These are phyloP conservation scores for Tridacna crocea DNA, from an alignment of 2,888 invertebrate species.

Conservation along the genomic window DNA sequence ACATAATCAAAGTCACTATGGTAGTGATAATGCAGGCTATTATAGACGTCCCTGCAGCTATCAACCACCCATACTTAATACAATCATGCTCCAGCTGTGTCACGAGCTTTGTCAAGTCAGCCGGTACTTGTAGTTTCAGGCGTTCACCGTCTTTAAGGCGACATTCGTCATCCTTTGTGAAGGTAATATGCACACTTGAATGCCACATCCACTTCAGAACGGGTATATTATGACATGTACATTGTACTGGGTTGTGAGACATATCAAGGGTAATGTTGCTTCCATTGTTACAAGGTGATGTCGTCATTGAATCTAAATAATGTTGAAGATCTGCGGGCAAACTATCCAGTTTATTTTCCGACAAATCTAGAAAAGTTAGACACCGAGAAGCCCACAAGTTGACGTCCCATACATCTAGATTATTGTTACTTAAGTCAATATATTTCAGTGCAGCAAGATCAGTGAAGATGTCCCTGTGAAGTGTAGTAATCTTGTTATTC, in stretches of 20 bases:
- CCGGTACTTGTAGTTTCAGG: background rate
- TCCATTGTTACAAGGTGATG: background rate
- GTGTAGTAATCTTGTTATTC: slow-evolving; percentile 3
- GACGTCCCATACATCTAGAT: background rate
- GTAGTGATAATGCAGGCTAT: background rate
- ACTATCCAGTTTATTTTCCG: slow-evolving; percentile 10
- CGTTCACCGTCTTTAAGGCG: background rate
- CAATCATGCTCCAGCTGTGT: slow-evolving; percentile 1
- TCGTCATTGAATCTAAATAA: slow-evolving; percentile 18
- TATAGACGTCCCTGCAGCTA: background rate
- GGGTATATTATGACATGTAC: slow-evolving; percentile 41
- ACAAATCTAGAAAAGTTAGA: slow-evolving; percentile 13
- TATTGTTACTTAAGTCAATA: slow-evolving; percentile 23
- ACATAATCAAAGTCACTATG: slow-evolving; percentile 22
- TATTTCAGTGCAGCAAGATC: background rate
- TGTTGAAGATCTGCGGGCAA: slow-evolving; percentile 28
- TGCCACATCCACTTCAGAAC: slow-evolving; percentile 50
- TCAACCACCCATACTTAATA: slow-evolving; percentile 7
- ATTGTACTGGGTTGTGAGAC: slow-evolving; percentile 41
- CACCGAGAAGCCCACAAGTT: background rate
- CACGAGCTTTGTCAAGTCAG: background rate
- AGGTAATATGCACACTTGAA: background rate
- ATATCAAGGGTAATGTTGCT: slow-evolving; percentile 27
- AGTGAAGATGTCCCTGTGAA: slow-evolving; percentile 3
- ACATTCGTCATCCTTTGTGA: slow-evolving; percentile 7